A percentile compares a stretch with the other conserved stretches of the same genome.
Conservation (phyloP, 2,113 vertebrate species). For the Eulemur macaco region DNA sequence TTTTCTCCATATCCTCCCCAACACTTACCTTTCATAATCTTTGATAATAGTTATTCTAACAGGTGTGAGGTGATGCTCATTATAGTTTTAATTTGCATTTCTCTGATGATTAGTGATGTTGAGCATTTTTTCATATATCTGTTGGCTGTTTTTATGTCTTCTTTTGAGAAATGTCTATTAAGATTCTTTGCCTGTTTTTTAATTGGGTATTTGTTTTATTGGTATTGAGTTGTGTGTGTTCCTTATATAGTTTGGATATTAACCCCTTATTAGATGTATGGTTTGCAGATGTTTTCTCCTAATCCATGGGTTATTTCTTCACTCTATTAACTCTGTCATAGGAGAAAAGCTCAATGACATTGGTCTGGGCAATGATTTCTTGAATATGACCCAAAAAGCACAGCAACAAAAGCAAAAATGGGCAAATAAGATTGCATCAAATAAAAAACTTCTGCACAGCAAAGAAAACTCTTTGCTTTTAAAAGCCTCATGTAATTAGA, state of each 20-base stretch:
- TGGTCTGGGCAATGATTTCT: not conserved
- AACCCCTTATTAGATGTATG: not conserved
- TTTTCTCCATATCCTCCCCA: not conserved
- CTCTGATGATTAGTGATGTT: not conserved
- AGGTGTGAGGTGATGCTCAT: not conserved
- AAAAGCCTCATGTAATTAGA: not conserved
- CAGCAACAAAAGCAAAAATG: not conserved
- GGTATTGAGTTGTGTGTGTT: not conserved
- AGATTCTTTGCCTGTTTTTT: not conserved
- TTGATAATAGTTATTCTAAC: not conserved
- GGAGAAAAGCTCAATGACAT: not conserved
- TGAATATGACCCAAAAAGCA: not conserved
- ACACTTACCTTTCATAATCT: not conserved
- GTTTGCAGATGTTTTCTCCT: not conserved
- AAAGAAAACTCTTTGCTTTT: not conserved
- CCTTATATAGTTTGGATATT: not conserved
- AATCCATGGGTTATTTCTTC: not conserved
- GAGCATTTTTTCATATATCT: not conserved
- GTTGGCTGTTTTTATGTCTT: not conserved
- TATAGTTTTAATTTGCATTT: not conserved
- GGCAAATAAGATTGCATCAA: not conserved
- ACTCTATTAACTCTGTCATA: not conserved
- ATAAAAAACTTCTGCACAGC: not conserved
- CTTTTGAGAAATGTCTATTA: not conserved
- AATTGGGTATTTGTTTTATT: not conserved